phyloP scores from a whole-genome alignment of 2,888 invertebrate species.

The Zaprionus bogoriensis region DNA sequence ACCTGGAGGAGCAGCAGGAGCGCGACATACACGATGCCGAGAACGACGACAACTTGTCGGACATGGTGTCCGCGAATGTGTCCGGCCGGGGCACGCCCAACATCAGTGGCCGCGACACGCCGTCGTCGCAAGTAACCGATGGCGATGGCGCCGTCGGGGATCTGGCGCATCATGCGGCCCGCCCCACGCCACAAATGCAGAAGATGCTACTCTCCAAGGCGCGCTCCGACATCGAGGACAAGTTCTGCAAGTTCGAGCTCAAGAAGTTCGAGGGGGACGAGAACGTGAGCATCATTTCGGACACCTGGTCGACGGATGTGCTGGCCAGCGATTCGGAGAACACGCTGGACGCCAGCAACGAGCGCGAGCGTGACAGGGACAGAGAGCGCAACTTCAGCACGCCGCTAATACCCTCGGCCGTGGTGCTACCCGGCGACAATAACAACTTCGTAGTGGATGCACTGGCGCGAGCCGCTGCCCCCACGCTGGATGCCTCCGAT shows the following conservation, averaged over 20 bases:
- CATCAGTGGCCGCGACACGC: conserved; percentile 98
- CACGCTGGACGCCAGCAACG: conserved; percentile 86
- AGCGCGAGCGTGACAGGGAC: conserved; percentile 85
- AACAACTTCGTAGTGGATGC: conserved; percentile 81
- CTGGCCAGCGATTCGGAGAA: conserved; percentile 98
- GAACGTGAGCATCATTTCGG: conserved; percentile 97
- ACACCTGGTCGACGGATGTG: conserved; percentile 99
- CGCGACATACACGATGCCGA: conserved; percentile 83
- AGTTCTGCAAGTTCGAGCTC: conserved; percentile 99
- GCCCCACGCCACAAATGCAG: conserved; percentile 84
- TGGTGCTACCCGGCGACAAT: conserved; percentile 83
- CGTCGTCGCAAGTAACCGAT: conserved; percentile 95
- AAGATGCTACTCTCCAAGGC: conserved; percentile 89
- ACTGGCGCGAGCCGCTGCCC: conserved; percentile 66
- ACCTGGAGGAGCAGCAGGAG: conserved; percentile 89
- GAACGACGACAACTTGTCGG: conserved; percentile 96
- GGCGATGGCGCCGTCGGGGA: conserved; percentile 91
- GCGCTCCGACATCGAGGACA: conserved; percentile 97
- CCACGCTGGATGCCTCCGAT: conserved; percentile 89
- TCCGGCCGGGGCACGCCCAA: conserved; percentile 96
- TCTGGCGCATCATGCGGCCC: conserved; percentile 82
- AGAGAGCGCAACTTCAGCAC: conserved; percentile 82
- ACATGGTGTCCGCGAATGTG: conserved; percentile 98
- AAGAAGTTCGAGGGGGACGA: conserved; percentile 94
- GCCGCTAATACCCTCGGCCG: conserved; percentile 83